A percentile compares a stretch with the other conserved stretches of the same genome.
Conservation (phyloP, 2,888 invertebrate genomes). For the Melangyna quadrimaculata region DNA sequence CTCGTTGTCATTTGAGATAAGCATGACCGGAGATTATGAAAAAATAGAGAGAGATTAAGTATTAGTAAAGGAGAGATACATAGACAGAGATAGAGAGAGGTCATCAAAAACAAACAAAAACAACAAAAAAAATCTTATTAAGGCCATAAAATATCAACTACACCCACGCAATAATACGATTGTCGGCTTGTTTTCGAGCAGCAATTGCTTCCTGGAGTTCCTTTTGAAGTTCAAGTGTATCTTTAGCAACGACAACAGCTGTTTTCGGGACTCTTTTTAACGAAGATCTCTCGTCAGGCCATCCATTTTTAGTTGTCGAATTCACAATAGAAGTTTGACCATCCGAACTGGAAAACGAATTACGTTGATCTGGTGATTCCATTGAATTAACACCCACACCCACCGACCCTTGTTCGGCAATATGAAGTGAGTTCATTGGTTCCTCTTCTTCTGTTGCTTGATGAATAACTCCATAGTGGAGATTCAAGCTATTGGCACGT, state of each 20-base stretch:
- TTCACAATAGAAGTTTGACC: slow-evolving; percentile 70
- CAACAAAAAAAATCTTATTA: slow-evolving; percentile 37
- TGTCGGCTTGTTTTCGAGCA: slow-evolving; percentile 80
- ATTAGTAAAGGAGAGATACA: slow-evolving; percentile 73
- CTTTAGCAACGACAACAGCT: slow-evolving; percentile 59
- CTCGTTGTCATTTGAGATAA: slow-evolving; percentile 40
- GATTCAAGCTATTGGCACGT: slow-evolving; percentile 78
- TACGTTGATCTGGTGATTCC: slow-evolving; percentile 71
- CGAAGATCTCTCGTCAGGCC: slow-evolving; percentile 42
- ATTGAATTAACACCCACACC: slow-evolving; percentile 72
- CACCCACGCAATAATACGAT: slow-evolving; percentile 81
- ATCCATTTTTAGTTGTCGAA: slow-evolving; percentile 54
- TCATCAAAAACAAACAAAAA: slow-evolving; percentile 70
- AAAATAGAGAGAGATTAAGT: slow-evolving; percentile 71
- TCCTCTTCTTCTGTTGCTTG: slow-evolving; percentile 73
- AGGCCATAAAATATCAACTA: slow-evolving; percentile 74
- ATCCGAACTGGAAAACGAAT: slow-evolving; percentile 76
- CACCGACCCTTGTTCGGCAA: slow-evolving; percentile 40
- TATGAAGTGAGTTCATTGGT: slow-evolving; percentile 48
- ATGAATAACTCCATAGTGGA: slow-evolving; percentile 79
- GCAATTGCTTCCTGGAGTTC: slow-evolving; percentile 80
- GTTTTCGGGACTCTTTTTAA: slow-evolving; percentile 68
- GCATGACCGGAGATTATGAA: slow-evolving; percentile 74
- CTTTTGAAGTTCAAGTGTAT: slow-evolving; percentile 77
- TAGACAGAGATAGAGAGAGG: not conserved